phyloP scores from a whole-genome alignment of 2,888 invertebrate species.

The Chaitophorus viminalis region DNA sequence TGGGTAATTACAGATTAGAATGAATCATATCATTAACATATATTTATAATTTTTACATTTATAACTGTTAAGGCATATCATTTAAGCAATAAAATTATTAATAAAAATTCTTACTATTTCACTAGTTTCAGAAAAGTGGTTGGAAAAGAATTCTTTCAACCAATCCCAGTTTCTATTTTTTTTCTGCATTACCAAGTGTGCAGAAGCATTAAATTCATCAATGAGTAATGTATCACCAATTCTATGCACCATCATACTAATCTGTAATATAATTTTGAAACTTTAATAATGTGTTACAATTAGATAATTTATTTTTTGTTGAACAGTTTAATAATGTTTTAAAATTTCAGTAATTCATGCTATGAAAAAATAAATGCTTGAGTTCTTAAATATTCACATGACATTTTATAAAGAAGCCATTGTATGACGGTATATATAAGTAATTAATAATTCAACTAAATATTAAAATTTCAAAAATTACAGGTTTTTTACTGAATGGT shows the following conservation, averaged over 20 bases:
- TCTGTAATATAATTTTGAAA: slow-evolving; percentile 62
- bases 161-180: slow-evolving; percentile 84
- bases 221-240: slow-evolving; percentile 88
- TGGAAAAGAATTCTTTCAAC: slow-evolving; percentile 86
- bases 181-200: slow-evolving; percentile 82
- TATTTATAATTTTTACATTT: too few species aligned
- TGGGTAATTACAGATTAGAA: too few species aligned
- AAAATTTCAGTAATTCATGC: neutral
- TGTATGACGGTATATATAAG: too few species aligned
- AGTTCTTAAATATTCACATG: neutral
- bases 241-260: slow-evolving; percentile 94
- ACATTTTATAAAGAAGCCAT: too few species aligned
- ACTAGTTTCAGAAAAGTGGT: slow-evolving; percentile 75
- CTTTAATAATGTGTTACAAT: neutral
- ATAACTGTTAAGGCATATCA: too few species aligned
- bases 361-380: neutral
- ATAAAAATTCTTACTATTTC: slow-evolving; percentile 34
- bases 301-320: neutral
- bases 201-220: slow-evolving; percentile 93
- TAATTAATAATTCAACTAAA: neutral
- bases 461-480: slow-evolving; percentile 67
- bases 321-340: neutral
- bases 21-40: too few species aligned
- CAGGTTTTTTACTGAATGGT: slow-evolving; percentile 80
- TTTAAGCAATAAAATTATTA: neutral